These are phyloP conservation scores for Cepaea hortensis DNA, from an alignment of 2,888 invertebrate genomes.

Conservation along the genomic window DNA sequence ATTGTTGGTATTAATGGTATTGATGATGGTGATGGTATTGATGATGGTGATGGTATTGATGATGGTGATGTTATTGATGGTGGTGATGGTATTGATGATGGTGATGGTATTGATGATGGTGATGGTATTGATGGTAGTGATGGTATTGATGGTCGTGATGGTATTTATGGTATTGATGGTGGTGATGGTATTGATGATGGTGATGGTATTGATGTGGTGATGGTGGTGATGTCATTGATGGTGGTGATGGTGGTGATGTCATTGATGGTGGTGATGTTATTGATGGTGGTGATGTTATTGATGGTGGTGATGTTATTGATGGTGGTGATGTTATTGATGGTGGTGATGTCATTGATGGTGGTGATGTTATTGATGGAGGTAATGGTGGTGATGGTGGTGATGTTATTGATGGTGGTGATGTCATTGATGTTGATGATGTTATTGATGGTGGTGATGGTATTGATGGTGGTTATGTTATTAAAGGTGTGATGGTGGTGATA, in stretches of 20 bases:
- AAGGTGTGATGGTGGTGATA: background rate
- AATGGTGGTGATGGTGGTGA: too few species aligned
- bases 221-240: background rate
- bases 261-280: too few species aligned
- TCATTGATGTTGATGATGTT: background rate
- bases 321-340: conserved; percentile 5
- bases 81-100: background rate
- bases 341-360: background rate
- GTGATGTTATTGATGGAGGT: too few species aligned
- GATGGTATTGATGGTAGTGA: background rate
- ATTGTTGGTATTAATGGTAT: too few species aligned
- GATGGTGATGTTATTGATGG: too few species aligned
- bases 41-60: background rate
- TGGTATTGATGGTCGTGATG: background rate
- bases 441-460: background rate
- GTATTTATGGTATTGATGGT: too few species aligned
- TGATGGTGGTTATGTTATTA: background rate
- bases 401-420: background rate
- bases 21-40: too few species aligned
- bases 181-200: background rate
- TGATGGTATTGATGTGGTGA: background rate
- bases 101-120: background rate
- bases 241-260: background rate
- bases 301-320: too few species aligned
- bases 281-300: too few species aligned